Evolutionary conservation across 2,888 invertebrate genomes (phyloP).

Genomic region (Cephus pulcher): DNA sequence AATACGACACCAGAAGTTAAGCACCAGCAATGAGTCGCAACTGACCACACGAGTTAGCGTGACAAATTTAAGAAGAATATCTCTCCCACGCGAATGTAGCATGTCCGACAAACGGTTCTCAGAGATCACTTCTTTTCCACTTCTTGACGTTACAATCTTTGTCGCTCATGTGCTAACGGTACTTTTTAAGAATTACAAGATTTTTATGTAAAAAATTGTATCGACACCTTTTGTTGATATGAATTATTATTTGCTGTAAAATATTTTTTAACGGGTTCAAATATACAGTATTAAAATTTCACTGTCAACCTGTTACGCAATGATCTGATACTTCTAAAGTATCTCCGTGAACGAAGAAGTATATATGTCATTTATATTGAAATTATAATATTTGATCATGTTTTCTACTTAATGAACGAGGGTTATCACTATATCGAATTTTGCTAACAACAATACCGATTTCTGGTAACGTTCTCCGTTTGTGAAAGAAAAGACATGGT

Average conservation of each 20-base stretch:
- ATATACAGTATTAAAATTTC: not conserved
- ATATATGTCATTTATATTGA: not conserved
- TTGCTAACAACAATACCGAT: too few relatives aligned
- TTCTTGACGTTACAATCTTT: not conserved
- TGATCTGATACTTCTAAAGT: not conserved
- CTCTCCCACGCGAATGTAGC: not conserved
- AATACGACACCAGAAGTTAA: not conserved
- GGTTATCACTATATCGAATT: not conserved
- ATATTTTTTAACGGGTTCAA: not conserved
- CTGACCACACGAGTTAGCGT: not conserved
- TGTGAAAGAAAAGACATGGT: not conserved
- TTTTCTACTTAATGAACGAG: not conserved
- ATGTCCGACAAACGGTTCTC: not conserved
- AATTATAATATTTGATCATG: not conserved
- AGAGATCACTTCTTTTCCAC: not conserved
- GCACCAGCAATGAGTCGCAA: not conserved
- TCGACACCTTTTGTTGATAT: not conserved
- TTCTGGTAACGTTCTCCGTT: too few relatives aligned
- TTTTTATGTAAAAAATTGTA: not conserved
- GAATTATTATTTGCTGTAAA: not conserved
- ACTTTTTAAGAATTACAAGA: not conserved
- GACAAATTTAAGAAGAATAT: not conserved
- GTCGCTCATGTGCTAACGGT: not conserved
- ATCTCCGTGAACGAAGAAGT: too few relatives aligned
- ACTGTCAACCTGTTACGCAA: not conserved